Conservation (phyloP, 2,113 vertebrate genomes). For the Hippocampus zosterae region DNA sequence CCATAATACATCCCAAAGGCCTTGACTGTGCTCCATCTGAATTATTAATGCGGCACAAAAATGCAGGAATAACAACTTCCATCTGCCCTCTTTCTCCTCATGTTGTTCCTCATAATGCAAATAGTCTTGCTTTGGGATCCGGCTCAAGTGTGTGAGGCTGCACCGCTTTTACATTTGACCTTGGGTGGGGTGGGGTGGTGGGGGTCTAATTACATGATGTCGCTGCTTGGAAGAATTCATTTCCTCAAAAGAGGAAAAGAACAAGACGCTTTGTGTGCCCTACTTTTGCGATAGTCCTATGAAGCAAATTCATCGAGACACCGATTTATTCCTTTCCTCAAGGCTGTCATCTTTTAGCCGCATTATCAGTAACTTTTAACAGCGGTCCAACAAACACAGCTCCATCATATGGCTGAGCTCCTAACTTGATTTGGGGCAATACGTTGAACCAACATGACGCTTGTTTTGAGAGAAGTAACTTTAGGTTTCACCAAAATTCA, state of each 20-base stretch:
- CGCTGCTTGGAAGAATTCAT: constrained; percentile 26
- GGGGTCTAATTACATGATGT: constrained; percentile 43
- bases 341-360: constrained; percentile 22
- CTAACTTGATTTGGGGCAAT: constrained; percentile 10
- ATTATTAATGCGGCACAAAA: constrained; percentile 39
- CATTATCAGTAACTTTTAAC: background rate
- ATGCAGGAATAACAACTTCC: constrained; percentile 18
- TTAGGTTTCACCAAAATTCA: background rate
- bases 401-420: constrained; percentile 12
- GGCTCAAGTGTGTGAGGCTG: constrained; percentile 35
- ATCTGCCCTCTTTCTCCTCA: constrained; percentile 25
- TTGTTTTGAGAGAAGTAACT: background rate
- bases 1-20: constrained; percentile 10
- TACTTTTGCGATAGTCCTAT: constrained; percentile 6
- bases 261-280: constrained; percentile 24
- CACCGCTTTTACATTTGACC: constrained; percentile 45
- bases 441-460: constrained; percentile 5
- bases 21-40: constrained; percentile 21
- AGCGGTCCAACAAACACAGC: constrained; percentile 1
- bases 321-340: constrained; percentile 23
- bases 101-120: constrained; percentile 37
- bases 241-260: constrained; percentile 22
- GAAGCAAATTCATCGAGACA: background rate
- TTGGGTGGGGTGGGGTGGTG: background rate
- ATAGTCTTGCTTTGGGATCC: constrained; percentile 40